A percentile compares a stretch with the other conserved stretches of the same genome.
Conservation (phyloP, 1,140 invertebrate species). For the Drosophila saltans region DNA sequence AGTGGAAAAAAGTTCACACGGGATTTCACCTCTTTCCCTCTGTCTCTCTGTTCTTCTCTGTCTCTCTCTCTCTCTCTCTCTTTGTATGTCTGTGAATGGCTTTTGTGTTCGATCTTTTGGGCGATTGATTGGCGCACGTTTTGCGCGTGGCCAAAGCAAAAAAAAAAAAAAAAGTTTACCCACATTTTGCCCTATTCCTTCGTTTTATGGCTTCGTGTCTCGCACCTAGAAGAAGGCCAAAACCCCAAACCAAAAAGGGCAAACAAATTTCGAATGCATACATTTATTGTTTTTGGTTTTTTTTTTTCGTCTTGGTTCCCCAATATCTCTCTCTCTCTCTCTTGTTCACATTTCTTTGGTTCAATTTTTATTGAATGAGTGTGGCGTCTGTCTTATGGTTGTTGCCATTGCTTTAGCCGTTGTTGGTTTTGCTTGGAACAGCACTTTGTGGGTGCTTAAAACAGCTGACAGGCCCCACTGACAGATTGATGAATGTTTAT, state of each 20-base stretch:
- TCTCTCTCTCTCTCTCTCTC: no score
- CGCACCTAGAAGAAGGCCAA: slow-evolving; percentile 8
- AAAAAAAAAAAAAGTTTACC: slow-evolving; percentile 37
- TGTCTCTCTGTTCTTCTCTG: no score
- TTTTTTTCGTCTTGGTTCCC: slow-evolving; percentile 22
- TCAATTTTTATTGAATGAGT: slow-evolving; percentile 72
- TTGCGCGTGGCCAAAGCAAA: slow-evolving; percentile 64
- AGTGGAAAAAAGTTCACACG: slow-evolving; percentile 73
- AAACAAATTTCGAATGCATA: slow-evolving; percentile 10
- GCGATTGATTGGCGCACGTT: slow-evolving; percentile 80
- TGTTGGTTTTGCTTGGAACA: slow-evolving; percentile 51
- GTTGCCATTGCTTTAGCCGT: slow-evolving; percentile 12
- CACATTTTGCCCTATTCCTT: slow-evolving; percentile 49
- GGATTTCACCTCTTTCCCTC: slow-evolving; percentile 17
- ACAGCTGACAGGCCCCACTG: slow-evolving; percentile 80
- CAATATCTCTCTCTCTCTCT: background rate
- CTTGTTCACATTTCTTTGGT: slow-evolving; percentile 25
- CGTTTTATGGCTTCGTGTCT: slow-evolving; percentile 14
- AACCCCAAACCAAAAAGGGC: slow-evolving; percentile 10
- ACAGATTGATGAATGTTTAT: slow-evolving; percentile 81
- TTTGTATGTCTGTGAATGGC: background rate
- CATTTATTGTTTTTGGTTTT: slow-evolving; percentile 17
- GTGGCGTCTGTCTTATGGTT: slow-evolving; percentile 36
- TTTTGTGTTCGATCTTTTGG: slow-evolving; percentile 34
- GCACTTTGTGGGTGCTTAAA: slow-evolving; percentile 80